Base-by-base conservation (phyloP, 2,113 vertebrate genomes). In the Peromyscus californicus region DNA sequence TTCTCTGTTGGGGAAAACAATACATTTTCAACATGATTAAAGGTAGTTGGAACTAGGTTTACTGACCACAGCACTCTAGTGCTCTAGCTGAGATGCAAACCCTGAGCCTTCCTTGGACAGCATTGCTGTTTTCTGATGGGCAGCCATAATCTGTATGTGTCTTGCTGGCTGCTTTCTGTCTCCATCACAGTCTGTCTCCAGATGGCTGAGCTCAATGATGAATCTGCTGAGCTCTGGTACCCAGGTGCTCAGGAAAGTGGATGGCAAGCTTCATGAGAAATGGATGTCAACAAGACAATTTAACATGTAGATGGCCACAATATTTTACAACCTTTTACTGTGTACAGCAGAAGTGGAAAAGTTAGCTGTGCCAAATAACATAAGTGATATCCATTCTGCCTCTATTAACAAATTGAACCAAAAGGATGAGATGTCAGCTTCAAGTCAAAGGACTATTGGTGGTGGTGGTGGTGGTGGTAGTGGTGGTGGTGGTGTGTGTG, bases 221-320 rank as follows among this genome's bases (percentile, higher is more conserved):
- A 63, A 48, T 86, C 72, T 65, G 33, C 63, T 19, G 70, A 39
- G 70, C 31, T 70, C 48, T 36, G 70, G 26, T 36, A 65, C 31
- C 13, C 93, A 94, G 92, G 92, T 94, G 87, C 51, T 74, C 1
- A 7, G 87, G 89, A 95, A 91, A 29, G 87, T 65, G 42, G 17
- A 45, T 48, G 29, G 39, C 59, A 93, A 91, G 59, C 15, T 33
- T 83, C 76, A 13, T 57, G 59, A 87, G 78, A 92, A 92, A 88
- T n/a, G 45, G 22, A 70, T 65, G 26, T 36, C 82, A 48, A 54
- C 7, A 7, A 31, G 79, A 5, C 72, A 72, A 22, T 39, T 61
- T 91, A 67, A 89, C 51, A 72, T 29, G 31, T 13, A 54, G 33
- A 39, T 67, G 42, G 82, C 12, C 45, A 95, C 1, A 3, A 39